These are phyloP conservation scores for Anableps anableps DNA, from an alignment of 2,797 vertebrate species.

Conservation along the genomic window DNA sequence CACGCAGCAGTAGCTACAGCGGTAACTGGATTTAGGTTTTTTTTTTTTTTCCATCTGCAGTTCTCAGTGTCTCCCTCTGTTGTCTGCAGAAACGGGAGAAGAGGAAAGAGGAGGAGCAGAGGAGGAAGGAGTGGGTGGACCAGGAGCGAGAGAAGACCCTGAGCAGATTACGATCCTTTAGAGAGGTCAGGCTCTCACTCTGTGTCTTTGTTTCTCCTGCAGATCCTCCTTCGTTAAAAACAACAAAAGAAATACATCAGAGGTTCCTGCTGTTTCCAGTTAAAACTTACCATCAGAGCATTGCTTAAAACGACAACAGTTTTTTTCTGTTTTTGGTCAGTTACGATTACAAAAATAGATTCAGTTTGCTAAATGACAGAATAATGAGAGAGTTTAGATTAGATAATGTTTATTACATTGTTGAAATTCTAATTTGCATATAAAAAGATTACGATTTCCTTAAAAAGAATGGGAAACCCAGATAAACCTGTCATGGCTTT, in stretches of 20 bases:
- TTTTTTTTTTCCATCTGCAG: neutral
- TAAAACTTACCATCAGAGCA: too few relatives aligned
- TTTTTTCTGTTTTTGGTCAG: neutral
- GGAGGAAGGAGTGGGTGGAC: constrained; percentile 91
- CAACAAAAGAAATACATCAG: constrained; percentile 2
- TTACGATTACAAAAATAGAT: neutral
- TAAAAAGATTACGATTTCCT: too few relatives aligned
- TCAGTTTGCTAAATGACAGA: neutral
- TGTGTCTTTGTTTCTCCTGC: constrained; percentile 2
- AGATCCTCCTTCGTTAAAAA: constrained; percentile 10
- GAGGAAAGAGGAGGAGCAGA: constrained; percentile 88
- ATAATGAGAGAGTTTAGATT: neutral
- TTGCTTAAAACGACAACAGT: neutral
- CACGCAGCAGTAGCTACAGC: constrained; percentile 7
- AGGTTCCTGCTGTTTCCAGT: neutral
- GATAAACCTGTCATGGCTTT: neutral
- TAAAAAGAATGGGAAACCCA: neutral
- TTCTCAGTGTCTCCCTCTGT: constrained; percentile 59
- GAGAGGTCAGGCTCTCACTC: constrained; percentile 81
- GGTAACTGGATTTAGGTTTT: constrained; percentile 13
- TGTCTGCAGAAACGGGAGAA: constrained; percentile 89
- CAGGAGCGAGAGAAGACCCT: constrained; percentile 92
- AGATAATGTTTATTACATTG: neutral
- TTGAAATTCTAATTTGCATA: neutral
- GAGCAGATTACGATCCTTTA: constrained; percentile 89